phyloP scores from a whole-genome alignment of 1,140 invertebrate species.

The Macrosteles quadrilineatus region DNA sequence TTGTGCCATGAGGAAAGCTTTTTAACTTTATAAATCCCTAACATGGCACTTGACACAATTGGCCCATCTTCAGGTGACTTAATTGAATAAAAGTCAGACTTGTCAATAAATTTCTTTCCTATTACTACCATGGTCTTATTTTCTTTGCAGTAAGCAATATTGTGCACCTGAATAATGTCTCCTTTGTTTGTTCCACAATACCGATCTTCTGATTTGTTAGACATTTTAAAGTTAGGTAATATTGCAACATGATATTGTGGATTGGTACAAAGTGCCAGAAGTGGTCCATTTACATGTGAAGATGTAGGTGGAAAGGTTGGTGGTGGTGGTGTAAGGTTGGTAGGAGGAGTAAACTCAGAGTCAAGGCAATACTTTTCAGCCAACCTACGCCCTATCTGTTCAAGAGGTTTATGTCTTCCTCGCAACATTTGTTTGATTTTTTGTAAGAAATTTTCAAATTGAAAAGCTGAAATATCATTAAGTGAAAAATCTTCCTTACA shows the following conservation, averaged over 20 bases:
- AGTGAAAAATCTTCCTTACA: constrained; percentile 20
- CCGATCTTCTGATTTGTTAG: not conserved
- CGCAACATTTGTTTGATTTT: constrained; percentile 16
- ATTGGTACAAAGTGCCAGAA: constrained; percentile 21
- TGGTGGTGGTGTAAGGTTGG: not conserved
- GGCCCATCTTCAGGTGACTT: not conserved
- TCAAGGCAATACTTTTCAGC: constrained; percentile 18
- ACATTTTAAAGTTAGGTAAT: constrained; percentile 16
- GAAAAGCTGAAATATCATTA: constrained; percentile 14
- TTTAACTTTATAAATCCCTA: constrained; percentile 28
- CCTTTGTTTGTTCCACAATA: constrained; percentile 18
- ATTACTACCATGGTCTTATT: constrained; percentile 18
- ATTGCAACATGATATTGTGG: constrained; percentile 3
- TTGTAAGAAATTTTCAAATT: constrained; percentile 19
- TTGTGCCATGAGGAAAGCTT: constrained; percentile 11
- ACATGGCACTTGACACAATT: not conserved
- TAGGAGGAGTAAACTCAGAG: not conserved
- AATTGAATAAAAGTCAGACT: not conserved
- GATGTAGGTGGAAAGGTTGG: constrained; percentile 4
- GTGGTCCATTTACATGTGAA: constrained; percentile 1
- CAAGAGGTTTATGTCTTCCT: constrained; percentile 23
- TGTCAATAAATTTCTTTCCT: constrained; percentile 22
- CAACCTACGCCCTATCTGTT: constrained; percentile 19
- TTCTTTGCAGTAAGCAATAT: constrained; percentile 12
- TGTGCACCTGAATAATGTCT: constrained; percentile 25